phyloP scores from a whole-genome alignment of 2,888 invertebrate genomes.

The Eilema caniola region DNA sequence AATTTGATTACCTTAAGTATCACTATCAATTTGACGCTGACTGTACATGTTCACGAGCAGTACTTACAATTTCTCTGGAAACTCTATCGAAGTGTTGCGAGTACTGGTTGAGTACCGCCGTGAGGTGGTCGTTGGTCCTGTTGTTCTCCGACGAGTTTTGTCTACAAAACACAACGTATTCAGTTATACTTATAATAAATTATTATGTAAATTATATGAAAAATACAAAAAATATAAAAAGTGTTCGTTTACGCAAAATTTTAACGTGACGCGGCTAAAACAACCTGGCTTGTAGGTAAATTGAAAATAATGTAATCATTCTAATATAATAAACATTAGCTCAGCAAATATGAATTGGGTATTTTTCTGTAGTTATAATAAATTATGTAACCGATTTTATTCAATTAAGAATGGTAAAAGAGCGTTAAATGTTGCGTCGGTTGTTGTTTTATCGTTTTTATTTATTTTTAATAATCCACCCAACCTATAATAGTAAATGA shows the following conservation, averaged over 20 bases:
- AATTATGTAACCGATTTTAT: too few relatives aligned
- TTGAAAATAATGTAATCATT: not conserved
- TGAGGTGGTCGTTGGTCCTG: slow-evolving; percentile 66
- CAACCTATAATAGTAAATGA: too few relatives aligned
- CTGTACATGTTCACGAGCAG: not conserved
- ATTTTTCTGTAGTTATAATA: too few relatives aligned
- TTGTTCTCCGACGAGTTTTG: slow-evolving; percentile 82
- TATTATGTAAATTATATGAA: not conserved
- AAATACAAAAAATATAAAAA: not conserved
- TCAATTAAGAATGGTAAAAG: too few relatives aligned
- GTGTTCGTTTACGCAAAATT: not conserved
- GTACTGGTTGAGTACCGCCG: slow-evolving; percentile 73
- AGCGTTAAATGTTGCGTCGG: too few relatives aligned
- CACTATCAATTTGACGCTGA: too few relatives aligned
- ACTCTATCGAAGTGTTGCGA: slow-evolving; percentile 75
- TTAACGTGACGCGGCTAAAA: not conserved
- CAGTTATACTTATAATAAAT: not conserved
- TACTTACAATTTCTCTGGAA: slow-evolving; percentile 77
- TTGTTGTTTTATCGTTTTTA: too few relatives aligned
- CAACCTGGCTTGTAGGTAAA: too few relatives aligned
- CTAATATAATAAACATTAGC: not conserved
- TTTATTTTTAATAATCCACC: too few relatives aligned
- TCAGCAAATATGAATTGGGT: not conserved
- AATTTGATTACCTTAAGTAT: too few relatives aligned
- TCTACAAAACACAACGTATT: slow-evolving; percentile 48